Evolutionary conservation across 2,888 invertebrate species (phyloP).

Genomic region (Pachymerium ferrugineum): DNA sequence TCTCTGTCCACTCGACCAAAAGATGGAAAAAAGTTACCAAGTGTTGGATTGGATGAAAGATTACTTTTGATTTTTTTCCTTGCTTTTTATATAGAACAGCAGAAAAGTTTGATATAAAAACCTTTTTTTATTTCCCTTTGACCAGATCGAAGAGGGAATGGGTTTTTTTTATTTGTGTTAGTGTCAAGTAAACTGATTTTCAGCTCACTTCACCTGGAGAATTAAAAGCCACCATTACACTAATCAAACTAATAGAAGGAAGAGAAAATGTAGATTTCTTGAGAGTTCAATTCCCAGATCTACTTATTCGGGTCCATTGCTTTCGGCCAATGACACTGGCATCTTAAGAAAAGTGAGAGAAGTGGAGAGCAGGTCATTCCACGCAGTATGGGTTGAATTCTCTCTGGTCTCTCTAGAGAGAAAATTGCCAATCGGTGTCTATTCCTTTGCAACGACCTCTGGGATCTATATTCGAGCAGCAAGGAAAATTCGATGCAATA

Average conservation of each 20-base stretch:
- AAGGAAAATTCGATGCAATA: conserved; percentile 13
- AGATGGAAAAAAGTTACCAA: not conserved
- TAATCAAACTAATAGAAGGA: too few relatives aligned
- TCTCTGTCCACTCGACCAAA: not conserved
- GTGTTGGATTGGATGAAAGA: conserved; percentile 9
- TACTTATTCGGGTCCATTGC: conserved; percentile 9
- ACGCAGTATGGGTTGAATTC: conserved; percentile 1
- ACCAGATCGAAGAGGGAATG: not conserved
- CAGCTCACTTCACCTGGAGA: not conserved
- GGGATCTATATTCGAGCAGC: conserved; percentile 3
- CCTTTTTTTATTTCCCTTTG: not conserved
- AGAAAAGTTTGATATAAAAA: not conserved
- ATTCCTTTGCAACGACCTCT: conserved; percentile 4
- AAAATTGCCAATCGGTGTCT: conserved; percentile 13
- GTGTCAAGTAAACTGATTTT: not conserved
- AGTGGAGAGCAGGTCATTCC: conserved; percentile 3
- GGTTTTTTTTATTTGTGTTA: not conserved
- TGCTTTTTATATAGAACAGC: not conserved
- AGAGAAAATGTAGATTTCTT: not conserved
- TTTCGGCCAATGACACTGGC: conserved; percentile 4
- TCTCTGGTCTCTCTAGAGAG: not conserved
- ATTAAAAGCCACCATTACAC: conserved; percentile 7
- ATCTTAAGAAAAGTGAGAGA: conserved; percentile 13
- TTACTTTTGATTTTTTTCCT: not conserved
- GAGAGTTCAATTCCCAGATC: not conserved